A percentile compares a stretch with the other conserved stretches of the same genome.
These are phyloP conservation scores for Diloba caeruleocephala DNA, from an alignment of 2,888 invertebrate genomes.

Conservation along the genomic window DNA sequence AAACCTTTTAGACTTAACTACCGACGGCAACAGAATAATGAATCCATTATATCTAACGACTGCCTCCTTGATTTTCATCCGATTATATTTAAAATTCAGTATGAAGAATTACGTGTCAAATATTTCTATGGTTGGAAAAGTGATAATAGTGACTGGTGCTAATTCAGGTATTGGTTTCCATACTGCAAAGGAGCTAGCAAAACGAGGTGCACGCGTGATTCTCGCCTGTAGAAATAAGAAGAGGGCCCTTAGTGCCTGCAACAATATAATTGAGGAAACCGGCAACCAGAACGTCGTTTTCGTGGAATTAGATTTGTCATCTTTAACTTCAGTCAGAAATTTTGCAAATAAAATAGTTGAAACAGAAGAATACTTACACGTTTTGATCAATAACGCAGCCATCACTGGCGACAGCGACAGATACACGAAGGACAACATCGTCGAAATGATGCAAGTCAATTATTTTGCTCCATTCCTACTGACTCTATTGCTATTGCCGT, in stretches of 20 bases:
- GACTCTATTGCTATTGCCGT: neutral
- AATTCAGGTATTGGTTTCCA: neutral
- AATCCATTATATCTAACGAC: neutral
- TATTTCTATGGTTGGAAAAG: neutral
- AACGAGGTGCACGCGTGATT: neutral
- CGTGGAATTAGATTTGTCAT: neutral
- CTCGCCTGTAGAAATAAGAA: neutral
- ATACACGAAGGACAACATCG: neutral
- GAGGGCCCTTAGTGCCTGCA: neutral
- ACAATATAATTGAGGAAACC: neutral
- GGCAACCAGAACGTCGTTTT: neutral
- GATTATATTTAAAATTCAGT: constrained; percentile 1
- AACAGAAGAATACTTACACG: neutral
- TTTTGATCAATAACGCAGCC: constrained; percentile 1
- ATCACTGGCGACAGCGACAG: too few relatives aligned
- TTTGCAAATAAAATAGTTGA: neutral
- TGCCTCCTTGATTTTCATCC: neutral
- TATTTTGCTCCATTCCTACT: neutral
- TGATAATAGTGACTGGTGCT: neutral
- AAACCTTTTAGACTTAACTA: too few relatives aligned
- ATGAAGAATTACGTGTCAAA: constrained; percentile 1
- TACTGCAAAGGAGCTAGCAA: neutral
- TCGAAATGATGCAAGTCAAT: constrained; percentile 1
- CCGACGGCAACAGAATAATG: neutral
- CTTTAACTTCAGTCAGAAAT: neutral